Evolutionary conservation across 2,888 invertebrate genomes (phyloP).

Genomic region (Stratiomys singularior): DNA sequence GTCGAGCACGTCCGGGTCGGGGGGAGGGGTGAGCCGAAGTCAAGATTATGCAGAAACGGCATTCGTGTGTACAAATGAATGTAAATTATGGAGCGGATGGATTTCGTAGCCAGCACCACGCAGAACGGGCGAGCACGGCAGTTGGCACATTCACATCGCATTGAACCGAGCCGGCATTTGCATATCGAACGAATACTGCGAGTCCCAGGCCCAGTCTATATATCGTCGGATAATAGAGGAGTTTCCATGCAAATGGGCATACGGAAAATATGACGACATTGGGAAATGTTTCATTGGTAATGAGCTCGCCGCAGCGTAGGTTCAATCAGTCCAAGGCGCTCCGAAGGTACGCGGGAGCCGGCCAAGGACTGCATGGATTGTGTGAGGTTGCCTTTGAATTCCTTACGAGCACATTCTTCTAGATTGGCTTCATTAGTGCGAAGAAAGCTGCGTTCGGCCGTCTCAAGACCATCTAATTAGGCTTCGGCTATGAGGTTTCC

Average conservation of each 20-base stretch:
- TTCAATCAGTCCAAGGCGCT: neutral
- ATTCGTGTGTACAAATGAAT: slow-evolving; percentile 24
- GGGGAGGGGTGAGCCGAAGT: neutral
- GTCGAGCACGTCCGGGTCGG: neutral
- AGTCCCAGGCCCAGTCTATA: no score
- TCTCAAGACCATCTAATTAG: no score
- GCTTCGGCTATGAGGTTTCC: no score
- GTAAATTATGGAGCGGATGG: slow-evolving; percentile 12
- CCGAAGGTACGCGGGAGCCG: neutral
- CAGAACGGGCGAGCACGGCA: neutral
- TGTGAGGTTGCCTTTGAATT: no score
- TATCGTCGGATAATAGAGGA: neutral
- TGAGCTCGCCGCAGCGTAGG: neutral
- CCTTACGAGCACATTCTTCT: no score
- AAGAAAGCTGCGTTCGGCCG: no score
- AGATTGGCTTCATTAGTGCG: no score
- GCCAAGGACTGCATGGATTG: no score
- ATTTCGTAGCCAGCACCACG: neutral
- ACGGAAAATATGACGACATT: neutral
- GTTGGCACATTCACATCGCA: neutral
- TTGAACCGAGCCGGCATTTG: neutral
- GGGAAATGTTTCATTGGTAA: slow-evolving; percentile 3
- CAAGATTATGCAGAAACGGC: slow-evolving; percentile 35
- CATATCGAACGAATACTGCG: neutral
- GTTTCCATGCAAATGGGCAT: neutral